Evolutionary conservation across 2,888 invertebrate species (phyloP), one percentile per base, ranked within the genome.

Genomic region (Deroplatys truncata): DNA sequence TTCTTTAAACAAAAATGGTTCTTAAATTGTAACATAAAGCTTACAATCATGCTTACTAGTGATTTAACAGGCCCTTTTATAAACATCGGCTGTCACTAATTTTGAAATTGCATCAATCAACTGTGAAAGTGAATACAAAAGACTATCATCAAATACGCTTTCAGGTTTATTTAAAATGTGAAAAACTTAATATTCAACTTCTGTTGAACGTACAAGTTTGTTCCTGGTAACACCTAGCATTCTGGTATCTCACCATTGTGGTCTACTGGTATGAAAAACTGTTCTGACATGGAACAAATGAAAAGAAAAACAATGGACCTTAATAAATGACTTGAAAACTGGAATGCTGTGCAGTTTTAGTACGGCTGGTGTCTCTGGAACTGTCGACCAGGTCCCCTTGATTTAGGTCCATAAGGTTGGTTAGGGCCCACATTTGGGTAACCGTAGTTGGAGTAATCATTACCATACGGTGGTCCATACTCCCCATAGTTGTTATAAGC

Each of bases 301-400:
- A 72, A 20, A 72, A 72, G 56, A 72, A 72, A 72, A 20, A 72
- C 16, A 20, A 20, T 72, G 56, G 7, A 72, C 56, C 56, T 72
- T 72, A 72, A 20, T 72, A 72, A 72, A 72, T 72, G 56, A 72
- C 56, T 72, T 72, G 56, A 20, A 20, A 72, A 72, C 56, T 72
- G 56, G 56, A 72, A 72, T 72, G 56, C 56, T 86, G 86, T 86
- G 28, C 86, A 3, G 25, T 43, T 87, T 89, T 93, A 93, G 91
- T 93, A 93, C 43, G 93, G 93, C 91, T 93, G 93, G 92, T 93
- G 93, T 93, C 93, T 92, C 91, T 93, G 93, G 92, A 93, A 93
- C 90, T 93, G 93, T 91, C 93, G 93, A 89, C 92, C 92, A 56
- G 93, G 93, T 90, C 93, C 93, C 91, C 93, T 91, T 28, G 93